Evolutionary conservation across 2,888 invertebrate species (phyloP), one percentile per base, ranked within the genome.

Genomic region (Eristalinus sepulchralis): DNA sequence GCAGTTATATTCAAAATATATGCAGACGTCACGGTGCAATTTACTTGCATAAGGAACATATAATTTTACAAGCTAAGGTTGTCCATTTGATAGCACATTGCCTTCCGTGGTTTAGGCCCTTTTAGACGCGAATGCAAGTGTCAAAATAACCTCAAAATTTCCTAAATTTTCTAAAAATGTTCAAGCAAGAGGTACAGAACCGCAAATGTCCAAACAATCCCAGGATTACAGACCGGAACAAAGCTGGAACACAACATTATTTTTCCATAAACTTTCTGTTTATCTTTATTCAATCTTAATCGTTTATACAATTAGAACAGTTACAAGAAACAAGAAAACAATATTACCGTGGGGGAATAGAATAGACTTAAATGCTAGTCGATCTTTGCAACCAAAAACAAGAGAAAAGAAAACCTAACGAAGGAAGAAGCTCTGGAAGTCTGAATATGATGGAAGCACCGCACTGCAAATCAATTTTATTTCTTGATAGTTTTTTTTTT

Each of bases 321-420:
- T 84, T 84, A 71, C 72, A 83, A 88, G 71, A 75, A 73, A 85
- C 84, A 83, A 87, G 73, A 34, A 75, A 84, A 81, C 68, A 70
- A 71, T 27, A 27, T 63, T 81, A 59, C 55, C 81, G 73, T 64
- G 63, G 76, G 68, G 63, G 76, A 75, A 75, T 62, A 84, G 64
- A 27, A 27, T 47, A 47, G 47, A 47, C 17, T n/a, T 47, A 47
- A 47, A 47, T 6, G 17, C 47, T 47, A 47, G 17, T 68, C 63
- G 60, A 47, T 47, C 47, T 73, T 36, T 63, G 77, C 57, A 87
- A 73, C 81, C 53, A 82, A 81, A n/a, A 66, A 70, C 64, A 10
- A 81, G 71, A 47, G 47, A 80, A 71, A 60, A 64, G 36, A 68
- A 76, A 81, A 70, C 80, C 86, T 80, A 88, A 76, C 68, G 79